Evolutionary conservation across 2,113 vertebrate species (phyloP).

Genomic region (Mixornis gularis): DNA sequence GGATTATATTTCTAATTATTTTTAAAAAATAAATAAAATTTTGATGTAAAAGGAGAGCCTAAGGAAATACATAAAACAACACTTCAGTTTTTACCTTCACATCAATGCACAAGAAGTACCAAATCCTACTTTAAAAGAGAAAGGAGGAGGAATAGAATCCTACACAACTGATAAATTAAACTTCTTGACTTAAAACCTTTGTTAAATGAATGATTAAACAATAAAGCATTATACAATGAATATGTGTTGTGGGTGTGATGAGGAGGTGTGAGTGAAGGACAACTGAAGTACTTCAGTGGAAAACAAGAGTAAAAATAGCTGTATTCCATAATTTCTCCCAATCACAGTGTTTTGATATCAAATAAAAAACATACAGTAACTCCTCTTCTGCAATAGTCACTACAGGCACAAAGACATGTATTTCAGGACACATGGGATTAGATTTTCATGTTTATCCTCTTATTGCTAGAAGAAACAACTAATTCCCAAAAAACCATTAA

Average conservation of each 20-base stretch:
- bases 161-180: constrained; percentile 9
- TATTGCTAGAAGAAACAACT: neutral
- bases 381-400: neutral
- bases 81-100: constrained; percentile 23
- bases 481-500: neutral
- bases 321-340: neutral
- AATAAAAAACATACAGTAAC: neutral
- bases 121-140: neutral
- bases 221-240: neutral
- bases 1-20: neutral
- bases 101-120: neutral
- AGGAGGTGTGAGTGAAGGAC: neutral
- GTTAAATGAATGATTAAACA: constrained; percentile 11
- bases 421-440: neutral
- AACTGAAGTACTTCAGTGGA: neutral
- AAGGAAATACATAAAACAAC: constrained; percentile 25
- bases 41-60: neutral
- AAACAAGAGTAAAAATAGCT: constrained; percentile 21
- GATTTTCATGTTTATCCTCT: neutral
- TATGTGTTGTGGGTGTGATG: neutral
- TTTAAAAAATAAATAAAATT: neutral
- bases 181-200: constrained; percentile 2
- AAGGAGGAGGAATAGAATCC: neutral
- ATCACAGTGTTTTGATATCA: neutral
- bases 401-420: neutral